These are phyloP conservation scores for Pagetopsis macropterus DNA, from an alignment of 2,797 vertebrate species.

Conservation along the genomic window DNA sequence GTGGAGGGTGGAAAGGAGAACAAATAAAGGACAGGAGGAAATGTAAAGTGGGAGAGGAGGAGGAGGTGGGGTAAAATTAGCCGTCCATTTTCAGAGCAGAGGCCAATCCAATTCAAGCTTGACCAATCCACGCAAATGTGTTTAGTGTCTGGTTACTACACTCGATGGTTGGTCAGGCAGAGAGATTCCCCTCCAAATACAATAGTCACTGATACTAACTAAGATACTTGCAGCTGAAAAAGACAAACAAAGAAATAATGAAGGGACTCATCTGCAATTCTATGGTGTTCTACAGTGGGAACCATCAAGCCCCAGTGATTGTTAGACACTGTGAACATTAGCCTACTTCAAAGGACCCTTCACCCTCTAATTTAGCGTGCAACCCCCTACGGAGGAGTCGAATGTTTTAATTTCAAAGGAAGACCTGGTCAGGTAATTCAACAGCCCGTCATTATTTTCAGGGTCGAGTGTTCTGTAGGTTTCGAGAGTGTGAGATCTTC, in stretches of 20 bases:
- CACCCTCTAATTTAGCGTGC: slow-evolving; percentile 53
- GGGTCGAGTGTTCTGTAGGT: slow-evolving; percentile 34
- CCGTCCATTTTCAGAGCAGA: slow-evolving; percentile 69
- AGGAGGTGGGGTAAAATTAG: slow-evolving; percentile 65
- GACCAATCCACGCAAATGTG: slow-evolving; percentile 75
- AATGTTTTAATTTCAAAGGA: slow-evolving; percentile 52
- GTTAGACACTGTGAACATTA: slow-evolving; percentile 33
- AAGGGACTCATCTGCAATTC: slow-evolving; percentile 9
- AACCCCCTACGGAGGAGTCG: slow-evolving; percentile 33
- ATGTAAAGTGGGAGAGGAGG: slow-evolving; percentile 50
- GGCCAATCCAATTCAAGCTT: slow-evolving; percentile 80
- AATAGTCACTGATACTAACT: slow-evolving; percentile 25
- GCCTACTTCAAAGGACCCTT: slow-evolving; percentile 50
- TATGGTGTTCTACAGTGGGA: slow-evolving; percentile 5
- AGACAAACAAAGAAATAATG: neutral
- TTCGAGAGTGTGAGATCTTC: slow-evolving; percentile 55
- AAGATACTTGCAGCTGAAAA: slow-evolving; percentile 10
- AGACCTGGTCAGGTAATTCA: slow-evolving; percentile 66
- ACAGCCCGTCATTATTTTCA: slow-evolving; percentile 52
- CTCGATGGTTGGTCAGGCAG: slow-evolving; percentile 48
- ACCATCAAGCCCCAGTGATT: slow-evolving; percentile 3
- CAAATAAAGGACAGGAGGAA: slow-evolving; percentile 29
- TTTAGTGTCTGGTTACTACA: slow-evolving; percentile 74
- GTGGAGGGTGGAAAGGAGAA: slow-evolving; percentile 27
- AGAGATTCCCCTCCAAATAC: slow-evolving; percentile 32